Evolutionary conservation across 2,888 invertebrate species (phyloP), one percentile per base, ranked within the genome.

Genomic region (Athalia cordata): DNA sequence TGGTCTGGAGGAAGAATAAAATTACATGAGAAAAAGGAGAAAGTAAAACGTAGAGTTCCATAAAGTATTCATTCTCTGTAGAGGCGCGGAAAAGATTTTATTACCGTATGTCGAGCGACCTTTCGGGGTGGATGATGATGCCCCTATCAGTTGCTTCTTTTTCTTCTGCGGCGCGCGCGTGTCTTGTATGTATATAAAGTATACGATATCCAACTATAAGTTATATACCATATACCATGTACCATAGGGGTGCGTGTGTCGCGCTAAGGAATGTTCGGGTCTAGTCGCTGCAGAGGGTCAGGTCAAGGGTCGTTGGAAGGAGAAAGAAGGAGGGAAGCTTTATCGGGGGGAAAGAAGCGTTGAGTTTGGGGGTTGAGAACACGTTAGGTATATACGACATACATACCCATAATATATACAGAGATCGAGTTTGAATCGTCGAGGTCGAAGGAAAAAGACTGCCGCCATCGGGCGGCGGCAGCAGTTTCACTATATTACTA

Each of bases 401-500:
- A 29, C 29, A 2, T 29, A 29, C 29, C 29, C 29, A 2, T 29
- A 29, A 29, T 29, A 29, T 29, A 29, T 29, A 29, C 29, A 64
- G 9, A 9, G 29, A 43, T 50, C 50, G 29, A 55, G 52, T 50
- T 52, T 9, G 52, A 13, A 15, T 11, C 15, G 50, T 8, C 8
- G 57, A 72, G 57, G 72, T 59, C 47, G 57, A 57, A 72, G 59
- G 47, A 50, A 61, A 66, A 11, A 55, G 47, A 52, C 55, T 68
- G 43, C 29, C 43, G 43, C 9, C 68, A 43, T 8, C 29, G 29
- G 29, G 29, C 29, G 29, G 29, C 29, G 29, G 29, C 29, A 52
- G 75, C 75, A 75, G 75, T 75, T 64, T 75, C 75, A 43, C 50
- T 62, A 62, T 75, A 75, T 75, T 75, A 64, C 72, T 45, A 57